A percentile compares a stretch with the other conserved stretches of the same genome.
Conservation (phyloP, 2,888 invertebrate species). For the Adela reaumurella region DNA sequence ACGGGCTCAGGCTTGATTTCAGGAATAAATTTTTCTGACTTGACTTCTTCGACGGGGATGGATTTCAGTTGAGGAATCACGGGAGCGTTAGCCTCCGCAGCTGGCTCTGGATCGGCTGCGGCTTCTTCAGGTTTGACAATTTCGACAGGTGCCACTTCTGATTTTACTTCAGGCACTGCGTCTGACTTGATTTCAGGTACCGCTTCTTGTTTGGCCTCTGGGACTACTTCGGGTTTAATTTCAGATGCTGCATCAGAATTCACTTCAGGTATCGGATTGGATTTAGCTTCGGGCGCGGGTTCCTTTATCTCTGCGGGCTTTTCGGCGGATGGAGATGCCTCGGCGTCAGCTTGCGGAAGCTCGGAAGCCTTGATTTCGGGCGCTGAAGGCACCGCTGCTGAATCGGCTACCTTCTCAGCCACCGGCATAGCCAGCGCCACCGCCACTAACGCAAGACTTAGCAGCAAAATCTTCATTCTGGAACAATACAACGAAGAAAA, state of each 20-base stretch:
- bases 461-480: slow-evolving; percentile 65
- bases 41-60: slow-evolving; percentile 1
- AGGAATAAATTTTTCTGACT: too few relatives aligned
- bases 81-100: slow-evolving; percentile 13
- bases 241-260: slow-evolving; percentile 14
- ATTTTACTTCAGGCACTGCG: slow-evolving; percentile 9
- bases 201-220: slow-evolving; percentile 16
- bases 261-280: too few relatives aligned
- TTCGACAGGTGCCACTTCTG: not conserved
- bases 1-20: slow-evolving; percentile 19
- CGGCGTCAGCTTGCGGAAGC: slow-evolving; percentile 19
- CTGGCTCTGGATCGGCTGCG: slow-evolving; percentile 2
- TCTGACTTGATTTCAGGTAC: slow-evolving; percentile 9
- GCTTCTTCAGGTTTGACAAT: slow-evolving; percentile 17
- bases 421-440: slow-evolving; percentile 60
- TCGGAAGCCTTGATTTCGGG: slow-evolving; percentile 3
- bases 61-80: slow-evolving; percentile 2
- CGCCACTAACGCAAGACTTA: slow-evolving; percentile 56
- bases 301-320: slow-evolving; percentile 20
- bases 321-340: slow-evolving; percentile 19
- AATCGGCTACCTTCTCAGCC: slow-evolving; percentile 40
- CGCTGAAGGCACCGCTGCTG: slow-evolving; percentile 16
- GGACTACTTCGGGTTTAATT: slow-evolving; percentile 21
- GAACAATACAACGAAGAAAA: slow-evolving; percentile 21
- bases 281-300: too few relatives aligned